Conservation (phyloP, 2,113 vertebrate species). For the Actenoides lindsayi region DNA sequence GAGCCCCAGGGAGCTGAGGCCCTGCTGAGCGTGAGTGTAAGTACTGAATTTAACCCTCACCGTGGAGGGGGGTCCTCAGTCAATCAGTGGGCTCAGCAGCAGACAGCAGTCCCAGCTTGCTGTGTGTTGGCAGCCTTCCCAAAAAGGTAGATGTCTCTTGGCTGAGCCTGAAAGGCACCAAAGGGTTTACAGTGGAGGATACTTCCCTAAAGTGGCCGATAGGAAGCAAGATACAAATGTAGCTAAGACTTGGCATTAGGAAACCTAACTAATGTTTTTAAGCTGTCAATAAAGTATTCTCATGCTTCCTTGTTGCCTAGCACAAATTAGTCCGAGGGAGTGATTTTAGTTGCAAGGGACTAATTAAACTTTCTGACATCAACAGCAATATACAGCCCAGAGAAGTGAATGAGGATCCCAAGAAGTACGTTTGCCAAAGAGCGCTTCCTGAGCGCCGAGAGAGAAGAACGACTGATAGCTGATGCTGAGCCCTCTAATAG, state of each 20-base stretch:
- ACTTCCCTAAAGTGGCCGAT: background rate
- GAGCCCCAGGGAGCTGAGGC: background rate
- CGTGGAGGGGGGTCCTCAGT: background rate
- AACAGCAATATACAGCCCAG: background rate
- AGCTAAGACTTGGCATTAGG: background rate
- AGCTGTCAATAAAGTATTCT: background rate
- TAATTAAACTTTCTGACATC: slow-evolving; percentile 8
- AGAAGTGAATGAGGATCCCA: background rate
- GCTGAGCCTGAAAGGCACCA: background rate
- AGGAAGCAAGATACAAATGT: accelerated
- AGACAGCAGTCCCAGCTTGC: accelerated
- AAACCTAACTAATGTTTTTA: background rate
- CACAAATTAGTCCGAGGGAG: background rate
- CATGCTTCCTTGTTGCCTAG: background rate
- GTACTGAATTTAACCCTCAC: background rate
- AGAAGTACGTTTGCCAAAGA: background rate
- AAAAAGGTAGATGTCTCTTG: background rate
- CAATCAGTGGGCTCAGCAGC: accelerated
- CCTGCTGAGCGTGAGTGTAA: too few species aligned
- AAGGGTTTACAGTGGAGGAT: background rate
- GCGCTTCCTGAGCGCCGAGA: background rate
- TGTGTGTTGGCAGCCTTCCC: background rate
- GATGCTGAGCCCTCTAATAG: background rate
- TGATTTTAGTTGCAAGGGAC: slow-evolving; percentile 34
- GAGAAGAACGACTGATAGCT: background rate